Base-by-base conservation (phyloP, 2,113 vertebrate species). In the Stomatorhinus ivindoensis region DNA sequence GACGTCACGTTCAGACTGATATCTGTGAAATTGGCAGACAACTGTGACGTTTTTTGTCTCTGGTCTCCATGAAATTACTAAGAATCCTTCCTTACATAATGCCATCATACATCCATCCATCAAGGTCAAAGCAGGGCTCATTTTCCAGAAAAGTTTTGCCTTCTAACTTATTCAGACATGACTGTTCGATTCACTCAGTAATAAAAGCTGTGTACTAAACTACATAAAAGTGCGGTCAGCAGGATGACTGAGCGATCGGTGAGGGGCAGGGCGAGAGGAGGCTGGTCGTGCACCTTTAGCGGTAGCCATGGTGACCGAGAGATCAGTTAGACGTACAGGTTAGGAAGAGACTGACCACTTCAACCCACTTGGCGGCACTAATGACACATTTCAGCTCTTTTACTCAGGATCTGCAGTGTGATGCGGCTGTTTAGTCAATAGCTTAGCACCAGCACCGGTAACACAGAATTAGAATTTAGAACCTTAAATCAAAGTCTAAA, bases 61-160 rank as follows among this genome's bases (percentile, higher is more conserved):
- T 1, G 2, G 39, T 61, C 47, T 19, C 85, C 89, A 65, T 88
- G 89, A 83, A 90, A 85, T 83, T 47, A 47, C 55, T n/a, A 4
- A 86, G 82, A 89, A 89, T 88, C 46, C 65, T 19, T 82, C 50
- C 53, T 84, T 44, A 46, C n/a, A 50, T 90, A 83, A 84, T 48
- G 53, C 51, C 21, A 88, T 55, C 42, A 69, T 27, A 24, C 42
- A 46, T 39, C 3, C 39, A 21, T n/a, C 65, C 11, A 83, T 88
- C 91, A 91, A 93, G 94, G 95, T 95, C 95, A 94, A 35, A 91
- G 88, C 92, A 92, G 95, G 95, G 95, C 95, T 95, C 95, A 87
- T 91, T 84, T 90, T 92, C 15, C 9, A 89, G 92, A 90, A 90
- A 87, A 91, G 85, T 90, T 92, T 55, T 55, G 91, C n/a, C 65